Evolutionary conservation across 2,113 vertebrate genomes (phyloP).

Genomic region (Channa maculata): DNA sequence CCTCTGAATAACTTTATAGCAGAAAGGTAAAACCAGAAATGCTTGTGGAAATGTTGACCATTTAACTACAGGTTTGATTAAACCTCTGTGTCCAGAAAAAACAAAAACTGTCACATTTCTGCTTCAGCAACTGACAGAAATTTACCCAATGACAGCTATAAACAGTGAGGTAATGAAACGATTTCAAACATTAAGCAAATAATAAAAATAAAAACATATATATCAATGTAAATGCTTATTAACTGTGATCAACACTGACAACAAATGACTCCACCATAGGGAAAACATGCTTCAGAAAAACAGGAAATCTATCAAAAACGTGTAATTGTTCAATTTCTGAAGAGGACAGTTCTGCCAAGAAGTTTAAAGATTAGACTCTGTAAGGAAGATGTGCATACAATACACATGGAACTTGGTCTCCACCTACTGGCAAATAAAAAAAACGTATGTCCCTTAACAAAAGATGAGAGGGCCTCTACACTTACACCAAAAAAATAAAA

Average conservation of each 20-base stretch:
- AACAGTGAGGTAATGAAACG: conserved; percentile 13
- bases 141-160: conserved; percentile 26
- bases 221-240: conserved; percentile 18
- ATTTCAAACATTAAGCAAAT: conserved; percentile 26
- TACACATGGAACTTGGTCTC: conserved; percentile 79
- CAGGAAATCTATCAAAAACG: conserved; percentile 33
- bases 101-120: background rate
- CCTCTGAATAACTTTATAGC: too few species aligned
- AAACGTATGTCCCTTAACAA: conserved; percentile 36
- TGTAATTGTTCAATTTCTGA: conserved; percentile 69
- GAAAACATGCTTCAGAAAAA: conserved; percentile 41
- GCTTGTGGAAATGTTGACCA: too few species aligned
- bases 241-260: conserved; percentile 45
- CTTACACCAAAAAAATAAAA: conserved; percentile 1
- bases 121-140: background rate
- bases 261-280: conserved; percentile 39
- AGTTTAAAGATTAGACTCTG: conserved; percentile 66
- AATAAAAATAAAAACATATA: background rate
- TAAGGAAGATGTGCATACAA: conserved; percentile 23
- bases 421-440: conserved; percentile 82
- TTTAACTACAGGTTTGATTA: background rate
- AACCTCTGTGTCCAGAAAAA: background rate
- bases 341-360: conserved; percentile 64
- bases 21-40: too few species aligned
- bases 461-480: conserved; percentile 7